Evolutionary conservation across 2,888 invertebrate genomes (phyloP).

Genomic region (Trilocha varians): DNA sequence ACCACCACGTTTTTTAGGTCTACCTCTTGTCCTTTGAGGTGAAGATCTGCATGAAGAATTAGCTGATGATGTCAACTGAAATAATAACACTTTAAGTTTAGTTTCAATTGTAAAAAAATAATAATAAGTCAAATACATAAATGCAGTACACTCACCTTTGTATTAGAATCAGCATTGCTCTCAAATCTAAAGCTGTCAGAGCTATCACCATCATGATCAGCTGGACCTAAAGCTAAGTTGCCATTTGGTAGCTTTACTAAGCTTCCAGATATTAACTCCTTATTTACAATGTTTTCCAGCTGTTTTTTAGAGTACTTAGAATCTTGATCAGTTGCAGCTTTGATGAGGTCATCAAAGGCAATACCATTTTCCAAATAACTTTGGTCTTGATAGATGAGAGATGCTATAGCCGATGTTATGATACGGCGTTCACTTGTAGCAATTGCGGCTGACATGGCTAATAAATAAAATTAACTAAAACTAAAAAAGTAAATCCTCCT

Average conservation of each 20-base stretch:
- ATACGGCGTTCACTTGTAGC: slow-evolving; percentile 66
- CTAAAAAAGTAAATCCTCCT: not conserved
- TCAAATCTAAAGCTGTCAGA: slow-evolving; percentile 66
- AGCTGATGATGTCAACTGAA: slow-evolving; percentile 66
- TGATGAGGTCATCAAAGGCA: slow-evolving; percentile 77
- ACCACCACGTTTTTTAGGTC: slow-evolving; percentile 54
- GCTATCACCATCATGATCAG: slow-evolving; percentile 71
- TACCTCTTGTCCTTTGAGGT: slow-evolving; percentile 58
- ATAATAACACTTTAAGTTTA: slow-evolving; percentile 8
- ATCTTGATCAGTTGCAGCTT: slow-evolving; percentile 77
- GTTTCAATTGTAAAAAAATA: no score
- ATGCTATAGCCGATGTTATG: slow-evolving; percentile 80
- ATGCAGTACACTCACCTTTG: slow-evolving; percentile 42
- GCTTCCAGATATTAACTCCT: slow-evolving; percentile 80
- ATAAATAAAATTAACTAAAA: not conserved
- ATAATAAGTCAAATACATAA: not conserved
- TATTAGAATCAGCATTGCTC: slow-evolving; percentile 50
- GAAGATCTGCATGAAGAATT: slow-evolving; percentile 67
- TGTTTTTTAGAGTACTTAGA: slow-evolving; percentile 76
- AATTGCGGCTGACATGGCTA: slow-evolving; percentile 54
- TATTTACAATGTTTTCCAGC: slow-evolving; percentile 77
- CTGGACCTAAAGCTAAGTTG: slow-evolving; percentile 78
- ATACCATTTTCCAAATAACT: slow-evolving; percentile 82
- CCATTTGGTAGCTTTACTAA: slow-evolving; percentile 79
- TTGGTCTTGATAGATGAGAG: slow-evolving; percentile 80